phyloP scores from a whole-genome alignment of 2,888 invertebrate species.

The Watsonalla binaria region DNA sequence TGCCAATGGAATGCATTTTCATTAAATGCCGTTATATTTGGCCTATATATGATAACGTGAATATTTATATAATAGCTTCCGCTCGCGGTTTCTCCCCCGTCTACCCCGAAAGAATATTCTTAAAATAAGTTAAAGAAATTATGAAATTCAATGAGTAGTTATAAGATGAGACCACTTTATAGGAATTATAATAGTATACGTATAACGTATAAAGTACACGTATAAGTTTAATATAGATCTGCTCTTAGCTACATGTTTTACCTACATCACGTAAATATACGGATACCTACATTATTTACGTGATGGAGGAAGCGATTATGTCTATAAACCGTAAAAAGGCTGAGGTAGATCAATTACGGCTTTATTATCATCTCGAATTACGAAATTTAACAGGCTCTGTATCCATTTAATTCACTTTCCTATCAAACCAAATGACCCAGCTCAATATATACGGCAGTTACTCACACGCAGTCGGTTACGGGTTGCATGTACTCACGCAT shows the following conservation, averaged over 20 bases:
- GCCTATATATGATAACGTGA: not conserved
- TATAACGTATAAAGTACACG: too few relatives aligned
- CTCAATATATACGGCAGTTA: constrained; percentile 56
- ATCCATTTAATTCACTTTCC: constrained; percentile 29
- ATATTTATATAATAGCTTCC: too few relatives aligned
- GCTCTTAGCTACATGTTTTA: too few relatives aligned
- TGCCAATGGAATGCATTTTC: constrained; percentile 30
- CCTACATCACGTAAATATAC: not conserved
- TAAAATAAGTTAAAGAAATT: too few relatives aligned
- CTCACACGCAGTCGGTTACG: constrained; percentile 39
- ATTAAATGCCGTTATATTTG: constrained; percentile 11
- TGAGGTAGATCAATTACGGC: constrained; percentile 14
- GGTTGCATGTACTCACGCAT: constrained; percentile 20
- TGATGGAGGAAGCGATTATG: not conserved
- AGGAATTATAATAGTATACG: too few relatives aligned
- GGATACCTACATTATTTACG: not conserved
- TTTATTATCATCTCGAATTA: constrained; percentile 32
- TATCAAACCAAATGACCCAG: constrained; percentile 55
- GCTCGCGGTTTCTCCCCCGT: too few relatives aligned
- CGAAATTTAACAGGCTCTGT: constrained; percentile 32
- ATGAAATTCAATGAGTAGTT: too few relatives aligned
- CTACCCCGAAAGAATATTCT: too few relatives aligned
- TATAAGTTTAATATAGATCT: too few relatives aligned
- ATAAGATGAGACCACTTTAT: too few relatives aligned
- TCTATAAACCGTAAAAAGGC: not conserved